Conservation (phyloP, 1,140 invertebrate genomes). For the Cydia pomonella region DNA sequence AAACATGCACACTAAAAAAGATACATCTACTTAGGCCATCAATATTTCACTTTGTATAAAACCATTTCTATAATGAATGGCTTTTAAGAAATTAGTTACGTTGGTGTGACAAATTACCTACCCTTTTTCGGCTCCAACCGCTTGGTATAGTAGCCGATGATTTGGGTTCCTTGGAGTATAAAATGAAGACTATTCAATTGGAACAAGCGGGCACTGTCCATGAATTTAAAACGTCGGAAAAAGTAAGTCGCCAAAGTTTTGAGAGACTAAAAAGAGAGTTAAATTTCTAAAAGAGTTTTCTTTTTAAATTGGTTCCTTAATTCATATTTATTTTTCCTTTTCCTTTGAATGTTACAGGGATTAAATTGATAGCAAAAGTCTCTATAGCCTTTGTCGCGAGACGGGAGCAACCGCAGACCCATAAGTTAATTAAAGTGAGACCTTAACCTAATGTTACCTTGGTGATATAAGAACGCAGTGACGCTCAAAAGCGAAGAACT, state of each 20-base stretch:
- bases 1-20: neutral
- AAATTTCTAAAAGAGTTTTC: constrained; percentile 26
- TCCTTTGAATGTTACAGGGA: constrained; percentile 10
- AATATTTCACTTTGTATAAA: too few relatives aligned
- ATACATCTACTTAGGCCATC: neutral
- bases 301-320: constrained; percentile 33
- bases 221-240: neutral
- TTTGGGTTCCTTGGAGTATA: neutral
- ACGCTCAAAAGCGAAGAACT: neutral
- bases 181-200: constrained; percentile 22
- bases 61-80: too few relatives aligned
- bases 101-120: constrained; percentile 8
- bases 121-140: neutral
- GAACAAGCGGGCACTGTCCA: constrained; percentile 20
- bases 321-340: constrained; percentile 28
- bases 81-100: neutral
- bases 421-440: neutral
- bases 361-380: constrained; percentile 27
- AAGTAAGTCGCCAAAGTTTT: constrained; percentile 10
- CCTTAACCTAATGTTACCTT: constrained; percentile 20
- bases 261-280: neutral
- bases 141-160: neutral
- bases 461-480: neutral
- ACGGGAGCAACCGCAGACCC: neutral
- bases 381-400: neutral